Conservation (phyloP, 2,113 vertebrate species). For the Plecotus auritus region DNA sequence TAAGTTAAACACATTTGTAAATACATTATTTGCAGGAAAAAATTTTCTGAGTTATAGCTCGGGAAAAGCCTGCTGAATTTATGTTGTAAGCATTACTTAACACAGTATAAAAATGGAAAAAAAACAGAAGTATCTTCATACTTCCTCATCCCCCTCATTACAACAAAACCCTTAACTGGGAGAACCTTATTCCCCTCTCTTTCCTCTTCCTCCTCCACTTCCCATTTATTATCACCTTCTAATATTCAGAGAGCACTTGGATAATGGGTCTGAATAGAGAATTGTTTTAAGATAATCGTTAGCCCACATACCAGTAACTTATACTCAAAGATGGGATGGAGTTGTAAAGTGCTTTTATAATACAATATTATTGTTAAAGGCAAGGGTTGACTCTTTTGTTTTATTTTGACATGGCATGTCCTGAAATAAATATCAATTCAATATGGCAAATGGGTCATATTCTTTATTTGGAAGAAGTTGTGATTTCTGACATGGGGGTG, state of each 20-base stretch:
- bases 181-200: constrained; percentile 33
- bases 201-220: constrained; percentile 48
- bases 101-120: constrained; percentile 71
- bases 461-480: constrained; percentile 77
- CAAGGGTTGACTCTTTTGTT: constrained; percentile 72
- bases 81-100: constrained; percentile 66
- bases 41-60: constrained; percentile 71
- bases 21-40: constrained; percentile 83
- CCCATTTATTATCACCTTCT: constrained; percentile 63
- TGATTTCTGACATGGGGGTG: constrained; percentile 61
- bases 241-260: constrained; percentile 55
- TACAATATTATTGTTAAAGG: constrained; percentile 80
- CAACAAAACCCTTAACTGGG: constrained; percentile 61
- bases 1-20: constrained; percentile 83
- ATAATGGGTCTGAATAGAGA: constrained; percentile 63
- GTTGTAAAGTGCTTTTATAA: constrained; percentile 85
- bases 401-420: constrained; percentile 84
- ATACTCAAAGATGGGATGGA: constrained; percentile 72
- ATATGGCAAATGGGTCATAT: constrained; percentile 75
- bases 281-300: constrained; percentile 71
- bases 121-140: constrained; percentile 57
- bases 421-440: constrained; percentile 85
- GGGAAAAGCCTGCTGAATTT: constrained; percentile 71
- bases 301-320: constrained; percentile 75
- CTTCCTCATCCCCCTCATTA: constrained; percentile 68